Base-by-base conservation (phyloP, 1,140 invertebrate species). In the Cyphomyrmex costatus region DNA sequence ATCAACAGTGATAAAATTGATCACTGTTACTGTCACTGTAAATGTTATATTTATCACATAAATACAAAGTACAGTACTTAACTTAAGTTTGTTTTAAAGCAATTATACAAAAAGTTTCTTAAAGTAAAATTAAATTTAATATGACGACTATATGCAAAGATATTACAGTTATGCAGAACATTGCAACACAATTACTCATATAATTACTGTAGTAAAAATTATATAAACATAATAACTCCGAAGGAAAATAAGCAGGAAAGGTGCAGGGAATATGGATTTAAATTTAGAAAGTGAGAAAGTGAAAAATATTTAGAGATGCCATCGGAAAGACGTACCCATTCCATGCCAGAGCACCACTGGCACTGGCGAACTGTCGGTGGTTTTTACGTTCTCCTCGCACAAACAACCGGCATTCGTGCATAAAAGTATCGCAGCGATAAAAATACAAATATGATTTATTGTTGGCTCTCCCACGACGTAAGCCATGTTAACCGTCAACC, bases 301-400 rank as follows among this genome's bases (percentile, higher is more conserved):
- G 19, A 1, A 58, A 30, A 8, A 30, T 53, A 24, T 2, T 42
- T 42, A 80, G 14, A 24, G n/a, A 21, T 76, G 27, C 12, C 30
- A 85, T 79, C 49, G 21, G 58, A 61, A 53, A 87, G 46, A 90
- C 95, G 96, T 95, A 97, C 97, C 97, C 97, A 98, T 97, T 94
- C 97, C 97, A 95, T 98, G 97, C 97, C 97, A 98, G 66, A 98
- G 90, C 51, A 98, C 97, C 86, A 98, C 96, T 0, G 97, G 97
- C 74, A 94, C 24, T n/a, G 79, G 53, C 10, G 51, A 73, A 74
- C 21, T 33, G 8, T 53, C 33, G 4, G 3, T 24, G 2, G 0
- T 12, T 12, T 14, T 73, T 2, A 2, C 21, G 7, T 42, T 42
- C 16, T 21, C 7, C 8, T 33, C 24, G 1, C 3, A 24, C 24